phyloP scores from a whole-genome alignment of 1,140 invertebrate species.

The Drosophila tristis region DNA sequence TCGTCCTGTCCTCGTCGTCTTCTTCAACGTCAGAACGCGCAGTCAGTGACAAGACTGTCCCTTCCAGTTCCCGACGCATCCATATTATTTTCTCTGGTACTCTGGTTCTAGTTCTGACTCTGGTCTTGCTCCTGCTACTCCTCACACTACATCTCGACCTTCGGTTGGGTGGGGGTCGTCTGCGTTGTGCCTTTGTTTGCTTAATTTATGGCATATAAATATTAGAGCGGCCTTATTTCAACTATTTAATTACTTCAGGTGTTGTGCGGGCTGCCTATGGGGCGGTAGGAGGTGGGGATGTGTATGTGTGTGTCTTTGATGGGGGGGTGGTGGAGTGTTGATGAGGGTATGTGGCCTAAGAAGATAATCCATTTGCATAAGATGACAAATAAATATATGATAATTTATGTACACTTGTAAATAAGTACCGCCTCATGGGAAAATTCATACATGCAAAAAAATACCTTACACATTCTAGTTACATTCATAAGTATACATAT shows the following conservation, averaged over 20 bases:
- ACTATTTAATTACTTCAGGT: conserved; percentile 79
- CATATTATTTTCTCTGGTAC: too few species aligned
- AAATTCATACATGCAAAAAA: not conserved
- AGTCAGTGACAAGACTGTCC: conserved; percentile 20
- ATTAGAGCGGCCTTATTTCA: conserved; percentile 77
- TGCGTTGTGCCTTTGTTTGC: conserved; percentile 59
- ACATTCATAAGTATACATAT: not conserved
- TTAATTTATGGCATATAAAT: conserved; percentile 80
- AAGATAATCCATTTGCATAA: conserved; percentile 28
- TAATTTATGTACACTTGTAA: too few species aligned
- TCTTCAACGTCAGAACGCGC: not conserved
- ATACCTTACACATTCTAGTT: too few species aligned
- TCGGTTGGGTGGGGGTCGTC: not conserved
- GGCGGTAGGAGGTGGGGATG: too few species aligned
- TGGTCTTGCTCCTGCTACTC: not conserved
- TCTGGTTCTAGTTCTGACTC: not conserved
- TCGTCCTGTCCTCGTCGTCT: conserved; percentile 20
- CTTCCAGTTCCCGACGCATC: not conserved
- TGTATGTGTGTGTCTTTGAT: not conserved
- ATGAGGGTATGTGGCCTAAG: not conserved
- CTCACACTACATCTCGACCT: too few species aligned
- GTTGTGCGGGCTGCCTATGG: conserved; percentile 39
- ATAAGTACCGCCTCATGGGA: not conserved
- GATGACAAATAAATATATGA: not conserved
- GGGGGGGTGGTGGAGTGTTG: not conserved